Conservation (phyloP, 2,888 invertebrate species). For the Bruchidius siliquastri region DNA sequence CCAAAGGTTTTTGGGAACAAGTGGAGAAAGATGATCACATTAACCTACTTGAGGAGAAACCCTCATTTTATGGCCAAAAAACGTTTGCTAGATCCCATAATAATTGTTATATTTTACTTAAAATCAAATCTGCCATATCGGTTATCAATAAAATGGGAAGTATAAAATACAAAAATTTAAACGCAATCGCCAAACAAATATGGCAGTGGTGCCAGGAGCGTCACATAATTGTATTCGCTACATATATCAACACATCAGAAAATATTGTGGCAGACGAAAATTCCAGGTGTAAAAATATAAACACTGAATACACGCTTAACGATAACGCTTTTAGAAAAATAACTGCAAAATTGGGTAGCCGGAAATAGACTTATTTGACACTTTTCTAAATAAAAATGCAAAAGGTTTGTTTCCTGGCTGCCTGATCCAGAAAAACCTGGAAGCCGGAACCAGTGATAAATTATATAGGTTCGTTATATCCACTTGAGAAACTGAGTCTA, state of each 20-base stretch:
- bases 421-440: conserved; percentile 16
- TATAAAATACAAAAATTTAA: conserved; percentile 20
- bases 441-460: background rate
- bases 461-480: background rate
- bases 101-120: conserved; percentile 17
- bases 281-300: conserved; percentile 16
- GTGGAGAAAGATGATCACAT: conserved; percentile 20
- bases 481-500: no score
- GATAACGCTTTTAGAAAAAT: background rate
- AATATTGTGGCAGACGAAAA: conserved; percentile 24
- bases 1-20: conserved; percentile 20
- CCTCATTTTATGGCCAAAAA: conserved; percentile 22
- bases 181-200: conserved; percentile 22
- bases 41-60: conserved; percentile 20
- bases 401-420: conserved; percentile 27
- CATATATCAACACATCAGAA: conserved; percentile 21
- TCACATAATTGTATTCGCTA: conserved; percentile 21
- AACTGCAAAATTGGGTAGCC: conserved; percentile 3
- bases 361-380: conserved; percentile 14
- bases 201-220: conserved; percentile 26
- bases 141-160: conserved; percentile 26
- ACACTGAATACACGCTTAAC: conserved; percentile 16
- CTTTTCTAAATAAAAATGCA: conserved; percentile 3
- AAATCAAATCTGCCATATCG: conserved; percentile 22
- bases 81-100: conserved; percentile 19